Percentiles rank a stretch among this genome's conserved stretches.
These are phyloP conservation scores for Coenobita brevimanus DNA, from an alignment of 1,140 invertebrate species.

Conservation along the genomic window DNA sequence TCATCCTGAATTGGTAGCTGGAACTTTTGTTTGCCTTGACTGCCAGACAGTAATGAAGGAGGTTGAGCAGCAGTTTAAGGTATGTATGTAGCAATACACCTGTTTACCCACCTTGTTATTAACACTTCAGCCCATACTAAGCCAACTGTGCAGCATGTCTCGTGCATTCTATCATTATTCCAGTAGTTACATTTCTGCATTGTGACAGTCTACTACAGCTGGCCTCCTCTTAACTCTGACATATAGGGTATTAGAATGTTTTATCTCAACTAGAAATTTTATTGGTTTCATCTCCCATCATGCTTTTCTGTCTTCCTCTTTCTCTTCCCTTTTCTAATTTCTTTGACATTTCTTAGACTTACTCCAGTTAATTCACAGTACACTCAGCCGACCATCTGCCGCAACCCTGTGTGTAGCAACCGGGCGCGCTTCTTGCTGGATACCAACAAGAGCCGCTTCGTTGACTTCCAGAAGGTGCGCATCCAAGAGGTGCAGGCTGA, in stretches of 20 bases:
- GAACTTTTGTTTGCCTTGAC: slow-evolving; percentile 96
- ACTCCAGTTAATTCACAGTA: slow-evolving; percentile 82
- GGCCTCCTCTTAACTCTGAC: too few relatives aligned
- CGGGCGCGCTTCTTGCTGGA: slow-evolving; percentile 92
- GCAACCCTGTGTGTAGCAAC: slow-evolving; percentile 96
- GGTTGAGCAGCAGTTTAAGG: slow-evolving; percentile 99
- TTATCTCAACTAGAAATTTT: too few relatives aligned
- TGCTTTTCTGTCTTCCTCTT: too few relatives aligned
- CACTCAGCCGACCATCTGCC: slow-evolving; percentile 94
- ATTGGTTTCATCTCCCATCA: too few relatives aligned
- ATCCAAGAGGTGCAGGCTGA: slow-evolving; percentile 99
- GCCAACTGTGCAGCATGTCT: too few relatives aligned
- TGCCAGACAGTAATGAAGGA: slow-evolving; percentile 96
- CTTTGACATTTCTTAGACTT: not conserved
- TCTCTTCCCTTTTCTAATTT: not conserved
- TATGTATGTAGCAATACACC: too few relatives aligned
- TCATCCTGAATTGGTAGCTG: slow-evolving; percentile 75
- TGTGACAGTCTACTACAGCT: too few relatives aligned
- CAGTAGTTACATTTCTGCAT: too few relatives aligned
- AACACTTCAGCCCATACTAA: too few relatives aligned
- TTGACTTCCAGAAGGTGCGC: slow-evolving; percentile 99
- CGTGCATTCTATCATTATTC: too few relatives aligned
- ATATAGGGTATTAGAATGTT: too few relatives aligned
- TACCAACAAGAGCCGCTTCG: slow-evolving; percentile 94
- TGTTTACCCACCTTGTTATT: too few relatives aligned